These are phyloP conservation scores for Eudyptes chrysolophus DNA, from an alignment of 2,113 vertebrate species.

Conservation along the genomic window DNA sequence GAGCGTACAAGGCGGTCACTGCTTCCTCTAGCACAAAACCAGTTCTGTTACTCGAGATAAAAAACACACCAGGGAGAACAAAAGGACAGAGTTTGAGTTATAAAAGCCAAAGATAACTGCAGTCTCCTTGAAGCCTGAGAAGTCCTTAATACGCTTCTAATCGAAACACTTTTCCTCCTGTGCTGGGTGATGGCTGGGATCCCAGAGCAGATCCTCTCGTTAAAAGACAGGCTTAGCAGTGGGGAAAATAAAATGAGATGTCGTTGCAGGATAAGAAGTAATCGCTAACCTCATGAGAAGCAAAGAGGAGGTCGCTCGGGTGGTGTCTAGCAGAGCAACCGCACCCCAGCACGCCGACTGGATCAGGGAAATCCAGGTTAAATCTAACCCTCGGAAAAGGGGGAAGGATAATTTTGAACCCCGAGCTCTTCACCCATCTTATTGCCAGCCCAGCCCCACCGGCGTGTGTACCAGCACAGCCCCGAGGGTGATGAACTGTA, in stretches of 20 bases:
- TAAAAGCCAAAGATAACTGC: constrained; percentile 30
- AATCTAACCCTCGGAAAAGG: not conserved
- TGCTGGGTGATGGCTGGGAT: not conserved
- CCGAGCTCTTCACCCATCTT: not conserved
- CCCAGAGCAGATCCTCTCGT: not conserved
- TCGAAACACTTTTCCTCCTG: not conserved
- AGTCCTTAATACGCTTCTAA: not conserved
- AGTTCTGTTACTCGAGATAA: not conserved
- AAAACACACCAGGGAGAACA: not conserved
- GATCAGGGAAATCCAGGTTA: not conserved
- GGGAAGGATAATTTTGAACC: not conserved
- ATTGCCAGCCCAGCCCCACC: not conserved
- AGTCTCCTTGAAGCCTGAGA: not conserved
- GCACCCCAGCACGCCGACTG: not conserved
- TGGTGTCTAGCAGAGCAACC: not conserved
- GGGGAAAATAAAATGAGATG: not conserved
- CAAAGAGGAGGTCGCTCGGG: not conserved
- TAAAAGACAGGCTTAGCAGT: not conserved
- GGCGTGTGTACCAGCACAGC: not conserved
- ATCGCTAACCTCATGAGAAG: not conserved
- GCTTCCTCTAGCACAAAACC: constrained; percentile 18
- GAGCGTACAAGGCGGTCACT: fast-evolving
- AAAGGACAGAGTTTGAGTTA: not conserved
- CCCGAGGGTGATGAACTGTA: not conserved
- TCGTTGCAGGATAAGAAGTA: not conserved